Percentiles rank a stretch among this genome's conserved stretches.
phyloP scores from a whole-genome alignment of 2,113 vertebrate genomes.

The Coregonus clupeaformis region DNA sequence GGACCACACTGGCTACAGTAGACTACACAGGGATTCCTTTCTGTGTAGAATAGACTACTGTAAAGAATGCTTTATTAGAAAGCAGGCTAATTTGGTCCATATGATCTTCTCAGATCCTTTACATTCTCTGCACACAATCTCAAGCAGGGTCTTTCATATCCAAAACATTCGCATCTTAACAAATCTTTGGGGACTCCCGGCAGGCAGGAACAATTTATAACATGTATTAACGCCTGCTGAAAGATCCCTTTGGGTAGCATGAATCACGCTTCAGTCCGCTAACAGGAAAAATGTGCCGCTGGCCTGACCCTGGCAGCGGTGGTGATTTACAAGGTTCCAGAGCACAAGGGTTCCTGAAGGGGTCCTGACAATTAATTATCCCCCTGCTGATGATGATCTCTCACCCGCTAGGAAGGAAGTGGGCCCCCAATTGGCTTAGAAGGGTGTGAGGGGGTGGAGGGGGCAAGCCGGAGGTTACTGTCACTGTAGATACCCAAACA shows the following conservation, averaged over 20 bases:
- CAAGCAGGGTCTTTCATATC: slow-evolving; percentile 6
- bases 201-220: slow-evolving; percentile 23
- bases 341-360: slow-evolving; percentile 49
- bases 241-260: slow-evolving; percentile 27
- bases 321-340: slow-evolving; percentile 48
- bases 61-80: background rate
- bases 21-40: background rate
- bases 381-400: slow-evolving; percentile 67
- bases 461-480: slow-evolving; percentile 13
- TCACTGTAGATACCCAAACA: slow-evolving; percentile 31
- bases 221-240: slow-evolving; percentile 36
- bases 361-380: slow-evolving; percentile 72
- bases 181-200: slow-evolving; percentile 10
- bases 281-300: slow-evolving; percentile 17
- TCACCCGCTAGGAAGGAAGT: slow-evolving; percentile 43
- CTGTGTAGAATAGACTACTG: background rate
- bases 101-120: slow-evolving; percentile 11
- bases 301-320: slow-evolving; percentile 23
- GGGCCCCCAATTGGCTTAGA: background rate
- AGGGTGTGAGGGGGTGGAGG: no score
- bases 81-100: background rate
- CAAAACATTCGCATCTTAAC: slow-evolving; percentile 23
- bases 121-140: background rate
- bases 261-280: slow-evolving; percentile 22
- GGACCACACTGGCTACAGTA: background rate